These are phyloP conservation scores for Leptinotarsa juncta DNA, from an alignment of 2,888 invertebrate species.

Conservation along the genomic window DNA sequence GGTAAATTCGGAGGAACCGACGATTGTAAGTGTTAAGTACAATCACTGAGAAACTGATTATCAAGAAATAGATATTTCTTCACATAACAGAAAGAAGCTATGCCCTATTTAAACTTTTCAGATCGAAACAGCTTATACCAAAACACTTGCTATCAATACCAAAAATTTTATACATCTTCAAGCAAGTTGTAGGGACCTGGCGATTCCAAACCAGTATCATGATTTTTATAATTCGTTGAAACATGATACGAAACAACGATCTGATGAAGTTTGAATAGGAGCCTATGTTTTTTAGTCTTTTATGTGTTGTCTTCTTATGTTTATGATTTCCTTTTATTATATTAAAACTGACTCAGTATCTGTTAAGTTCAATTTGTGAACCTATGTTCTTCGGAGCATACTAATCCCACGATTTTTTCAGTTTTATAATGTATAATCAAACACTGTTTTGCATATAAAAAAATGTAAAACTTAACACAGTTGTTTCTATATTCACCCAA, in stretches of 20 bases:
- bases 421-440: background rate
- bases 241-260: background rate
- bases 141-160: no score
- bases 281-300: background rate
- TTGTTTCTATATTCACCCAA: background rate
- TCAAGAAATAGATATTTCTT: background rate
- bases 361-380: slow-evolving; percentile 2
- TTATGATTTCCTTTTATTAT: background rate
- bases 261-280: background rate
- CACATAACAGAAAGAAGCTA: background rate
- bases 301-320: background rate
- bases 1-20: no score
- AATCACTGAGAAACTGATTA: background rate
- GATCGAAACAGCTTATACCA: background rate
- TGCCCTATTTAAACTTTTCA: background rate
- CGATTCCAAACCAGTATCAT: background rate
- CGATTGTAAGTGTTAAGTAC: background rate
- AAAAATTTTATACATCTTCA: no score
- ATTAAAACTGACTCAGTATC: background rate
- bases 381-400: background rate
- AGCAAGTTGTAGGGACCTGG: no score
- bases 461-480: background rate
- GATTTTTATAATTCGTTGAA: background rate
- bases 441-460: background rate
- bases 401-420: slow-evolving; percentile 1